Evolutionary conservation across 2,797 vertebrate species (phyloP), one percentile per base, ranked within the genome.

Genomic region (Aselliscus stoliczkanus): DNA sequence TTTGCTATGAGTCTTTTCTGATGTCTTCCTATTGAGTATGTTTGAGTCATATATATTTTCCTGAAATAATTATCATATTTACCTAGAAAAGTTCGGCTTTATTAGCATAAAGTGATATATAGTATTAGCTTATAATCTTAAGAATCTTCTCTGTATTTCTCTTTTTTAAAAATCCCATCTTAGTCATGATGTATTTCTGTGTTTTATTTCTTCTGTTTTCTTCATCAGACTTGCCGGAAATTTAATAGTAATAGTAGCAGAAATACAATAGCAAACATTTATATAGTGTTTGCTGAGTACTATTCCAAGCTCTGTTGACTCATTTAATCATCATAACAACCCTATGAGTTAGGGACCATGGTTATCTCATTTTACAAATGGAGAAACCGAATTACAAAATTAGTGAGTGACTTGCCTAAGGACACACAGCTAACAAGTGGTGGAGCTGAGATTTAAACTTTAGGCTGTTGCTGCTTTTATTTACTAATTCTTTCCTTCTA

Each of bases 171-270:
- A 70, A 58, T 47, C 42, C 50, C 8, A 67, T 18, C 18, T 80
- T 69, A 84, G 29, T 67, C 50, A 54, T 15, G 27, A 84, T 39
- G 21, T 20, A 20, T 76, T 81, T 90, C 87, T 37, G 25, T 18
- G 21, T 73, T 92, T 93, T 73, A 44, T 64, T 88, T 88, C 7
- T 72, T 88, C 73, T 80, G 37, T 76, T 96, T 87, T 77, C 58
- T 81, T 82, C 44, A 39, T 72, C 39, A 67, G 54, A 64, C 12
- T 79, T 72, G 12, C 39, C 64, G 67, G 83, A 72, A 37, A 79
- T 44, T 8, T 37, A 83, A 60, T 79, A 58, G 64, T 17, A 44
- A 23, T 82, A 34, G 27, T 70, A 82, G 31, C 64, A 82, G 25
- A 73, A 88, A 65, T 15, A 77, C 9, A 79, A 52, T 7, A 87